Base-by-base conservation (phyloP, 1,140 invertebrate species). In the Hycleus cichorii region DNA sequence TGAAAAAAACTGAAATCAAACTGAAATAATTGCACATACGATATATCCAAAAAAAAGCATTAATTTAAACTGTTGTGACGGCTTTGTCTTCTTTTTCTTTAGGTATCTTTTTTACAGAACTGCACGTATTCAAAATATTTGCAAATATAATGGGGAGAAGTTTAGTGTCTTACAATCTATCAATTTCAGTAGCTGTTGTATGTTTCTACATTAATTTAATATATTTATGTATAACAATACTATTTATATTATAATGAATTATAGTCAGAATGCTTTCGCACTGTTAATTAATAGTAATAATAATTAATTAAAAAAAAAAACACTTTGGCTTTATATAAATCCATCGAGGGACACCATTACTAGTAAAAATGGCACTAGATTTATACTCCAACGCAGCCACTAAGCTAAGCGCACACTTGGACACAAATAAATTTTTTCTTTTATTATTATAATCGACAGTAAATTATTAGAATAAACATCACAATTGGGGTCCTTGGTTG, bases 311-410 rank as follows among this genome's bases (percentile, higher is more conserved):
- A 32, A 32, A 32, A 4, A 72, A 55, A 71, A 75, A 76, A 78
- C 70, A 76, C 75, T 78, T 77, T 78, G 74, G 75, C 72, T 76
- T 73, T 71, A 75, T 32, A 5, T 32, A 42, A 42, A 69, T 71
- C 68, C 66, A 68, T 66, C 62, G 58, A 68, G 72, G 69, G 72
- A 76, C 69, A 70, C 71, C 73, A 74, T 74, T 48, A 55, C 47
- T 58, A 62, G 54, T 76, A 76, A 76, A 42, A 78, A 80, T 79
- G 77, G 77, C 77, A 79, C 77, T 77, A 77, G 70, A 78, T 63
- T 60, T 62, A 32, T 59, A 60, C 55, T 60, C 53, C 50, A 52
- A 49, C 54, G 50, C 53, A 63, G 62, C 61, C 62, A 62, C 61
- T 60, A 63, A 68, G 64, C 66, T 69, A 71, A 71, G 69, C 66